Evolutionary conservation across 2,113 vertebrate species (phyloP).

Genomic region (Cricetomys ansorgei): DNA sequence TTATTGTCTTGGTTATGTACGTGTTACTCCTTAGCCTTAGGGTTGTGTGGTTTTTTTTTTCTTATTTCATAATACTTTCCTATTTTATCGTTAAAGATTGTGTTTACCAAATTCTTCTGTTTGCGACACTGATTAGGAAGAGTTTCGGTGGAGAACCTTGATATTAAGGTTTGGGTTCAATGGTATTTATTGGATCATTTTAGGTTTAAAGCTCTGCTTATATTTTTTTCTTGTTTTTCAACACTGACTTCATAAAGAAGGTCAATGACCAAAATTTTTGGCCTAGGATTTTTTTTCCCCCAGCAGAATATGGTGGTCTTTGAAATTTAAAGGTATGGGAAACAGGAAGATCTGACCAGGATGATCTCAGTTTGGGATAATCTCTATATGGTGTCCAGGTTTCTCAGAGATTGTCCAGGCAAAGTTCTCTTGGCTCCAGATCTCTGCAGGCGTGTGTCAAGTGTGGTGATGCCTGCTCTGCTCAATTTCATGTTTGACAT

Average conservation of each 20-base stretch:
- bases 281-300: background rate
- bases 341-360: background rate
- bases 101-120: background rate
- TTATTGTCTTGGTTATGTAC: constrained; percentile 22
- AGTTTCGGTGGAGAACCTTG: background rate
- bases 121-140: background rate
- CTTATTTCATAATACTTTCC: constrained; percentile 5
- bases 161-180: background rate
- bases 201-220: background rate
- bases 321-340: background rate
- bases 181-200: background rate
- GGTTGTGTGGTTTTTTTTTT: background rate
- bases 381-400: background rate
- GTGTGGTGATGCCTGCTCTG: background rate
- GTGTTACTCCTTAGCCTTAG: background rate
- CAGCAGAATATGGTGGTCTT: constrained; percentile 33
- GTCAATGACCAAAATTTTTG: background rate
- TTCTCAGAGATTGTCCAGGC: constrained; percentile 55
- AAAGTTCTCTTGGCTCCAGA: background rate
- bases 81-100: constrained; percentile 28
- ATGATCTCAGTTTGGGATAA: background rate
- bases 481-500: background rate
- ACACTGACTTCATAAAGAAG: constrained; percentile 12
- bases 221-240: background rate
- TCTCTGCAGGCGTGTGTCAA: background rate